Conservation (phyloP, 1,140 invertebrate genomes). For the Paraescarpia echinospica region DNA sequence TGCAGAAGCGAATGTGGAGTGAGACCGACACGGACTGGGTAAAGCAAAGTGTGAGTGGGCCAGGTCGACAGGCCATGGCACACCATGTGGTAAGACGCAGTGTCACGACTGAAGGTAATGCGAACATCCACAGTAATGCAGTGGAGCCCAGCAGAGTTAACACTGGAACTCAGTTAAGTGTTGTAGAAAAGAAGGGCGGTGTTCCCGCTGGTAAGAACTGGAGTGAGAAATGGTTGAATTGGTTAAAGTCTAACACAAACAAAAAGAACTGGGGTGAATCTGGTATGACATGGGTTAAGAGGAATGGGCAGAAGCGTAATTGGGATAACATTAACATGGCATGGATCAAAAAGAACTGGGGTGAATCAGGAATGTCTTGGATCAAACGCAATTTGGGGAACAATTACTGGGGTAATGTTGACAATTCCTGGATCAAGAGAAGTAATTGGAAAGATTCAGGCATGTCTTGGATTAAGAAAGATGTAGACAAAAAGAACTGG, state of each 20-base stretch:
- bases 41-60: not conserved
- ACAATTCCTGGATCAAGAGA: not conserved
- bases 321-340: not conserved
- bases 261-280: conserved; percentile 24
- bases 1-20: conserved; percentile 1
- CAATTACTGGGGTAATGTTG: not conserved
- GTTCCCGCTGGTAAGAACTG: not conserved
- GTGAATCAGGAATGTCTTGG: conserved; percentile 23
- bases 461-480: conserved; percentile 7
- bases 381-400: conserved; percentile 14
- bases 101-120: not conserved
- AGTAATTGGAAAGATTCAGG: not conserved
- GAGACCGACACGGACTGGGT: conserved; percentile 16
- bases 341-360: conserved; percentile 16
- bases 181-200: not conserved
- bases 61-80: not conserved
- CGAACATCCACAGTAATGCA: not conserved
- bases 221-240: conserved; percentile 5
- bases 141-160: not conserved
- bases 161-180: not conserved
- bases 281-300: conserved; percentile 23
- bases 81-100: not conserved
- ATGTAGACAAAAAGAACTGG: conserved; percentile 9
- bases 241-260: conserved; percentile 1
- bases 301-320: not conserved